A percentile compares a stretch with the other conserved stretches of the same genome.
These are phyloP conservation scores for Megamerina dolium DNA, from an alignment of 2,888 invertebrate species.

Conservation along the genomic window DNA sequence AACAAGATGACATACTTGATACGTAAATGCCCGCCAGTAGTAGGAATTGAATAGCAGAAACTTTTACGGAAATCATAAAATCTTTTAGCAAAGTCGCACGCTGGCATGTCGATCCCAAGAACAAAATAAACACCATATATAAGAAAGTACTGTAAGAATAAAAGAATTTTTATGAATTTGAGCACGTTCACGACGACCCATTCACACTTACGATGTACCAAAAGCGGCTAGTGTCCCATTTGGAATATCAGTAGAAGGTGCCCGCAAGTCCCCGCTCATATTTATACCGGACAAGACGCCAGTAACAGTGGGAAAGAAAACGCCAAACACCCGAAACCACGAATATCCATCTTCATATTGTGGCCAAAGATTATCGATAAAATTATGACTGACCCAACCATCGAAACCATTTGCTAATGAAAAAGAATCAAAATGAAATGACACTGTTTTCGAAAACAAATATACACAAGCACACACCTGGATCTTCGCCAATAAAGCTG, in stretches of 20 bases:
- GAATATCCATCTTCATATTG: constrained; percentile 72
- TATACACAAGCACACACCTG: constrained; percentile 52
- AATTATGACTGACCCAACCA: constrained; percentile 77
- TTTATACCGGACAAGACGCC: constrained; percentile 96
- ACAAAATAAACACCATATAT: constrained; percentile 83
- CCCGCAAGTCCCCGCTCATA: constrained; percentile 93
- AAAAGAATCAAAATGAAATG: neutral
- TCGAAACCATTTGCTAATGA: constrained; percentile 69
- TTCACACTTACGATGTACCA: constrained; percentile 66
- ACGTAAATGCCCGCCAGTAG: constrained; percentile 90
- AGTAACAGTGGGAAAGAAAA: constrained; percentile 96
- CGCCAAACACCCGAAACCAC: constrained; percentile 95
- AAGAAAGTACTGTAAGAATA: constrained; percentile 65
- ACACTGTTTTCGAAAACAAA: neutral
- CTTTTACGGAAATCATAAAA: constrained; percentile 88
- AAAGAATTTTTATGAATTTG: neutral
- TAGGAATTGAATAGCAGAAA: constrained; percentile 75
- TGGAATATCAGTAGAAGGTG: constrained; percentile 89
- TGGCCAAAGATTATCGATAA: constrained; percentile 75
- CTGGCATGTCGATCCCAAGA: constrained; percentile 82
- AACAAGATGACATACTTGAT: constrained; percentile 90
- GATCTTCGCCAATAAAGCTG: constrained; percentile 71
- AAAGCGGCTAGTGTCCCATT: constrained; percentile 91
- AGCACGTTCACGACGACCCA: neutral
- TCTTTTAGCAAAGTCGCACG: constrained; percentile 66